phyloP scores from a whole-genome alignment of 2,888 invertebrate species.

The Hyppa rectilinea region DNA sequence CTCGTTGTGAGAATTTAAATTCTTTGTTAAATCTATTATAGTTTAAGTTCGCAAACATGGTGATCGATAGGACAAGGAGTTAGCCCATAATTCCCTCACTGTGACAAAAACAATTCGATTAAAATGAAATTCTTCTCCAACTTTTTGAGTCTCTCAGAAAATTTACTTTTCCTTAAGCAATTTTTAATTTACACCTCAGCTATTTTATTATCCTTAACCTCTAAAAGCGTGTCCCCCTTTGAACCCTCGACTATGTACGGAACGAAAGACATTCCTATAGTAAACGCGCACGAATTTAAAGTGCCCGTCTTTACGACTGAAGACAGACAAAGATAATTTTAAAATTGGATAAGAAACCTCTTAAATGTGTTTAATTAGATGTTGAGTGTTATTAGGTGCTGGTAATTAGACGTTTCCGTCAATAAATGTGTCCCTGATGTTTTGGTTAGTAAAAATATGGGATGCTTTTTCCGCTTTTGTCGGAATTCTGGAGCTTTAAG shows the following conservation, averaged over 20 bases:
- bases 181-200: conserved; percentile 48
- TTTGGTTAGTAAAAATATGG: conserved; percentile 1
- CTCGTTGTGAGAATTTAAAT: not conserved
- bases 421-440: conserved; percentile 28
- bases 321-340: conserved; percentile 35
- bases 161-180: conserved; percentile 20
- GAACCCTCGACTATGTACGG: conserved; percentile 47
- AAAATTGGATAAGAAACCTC: conserved; percentile 46
- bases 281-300: conserved; percentile 51
- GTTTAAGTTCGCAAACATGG: not conserved
- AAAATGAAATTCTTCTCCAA: not conserved
- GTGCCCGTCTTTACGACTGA: conserved; percentile 56
- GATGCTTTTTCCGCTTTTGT: conserved; percentile 7
- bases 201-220: conserved; percentile 46
- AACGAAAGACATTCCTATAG: conserved; percentile 40
- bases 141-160: not conserved
- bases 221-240: conserved; percentile 37
- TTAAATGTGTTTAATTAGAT: conserved; percentile 52
- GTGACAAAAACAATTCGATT: not conserved
- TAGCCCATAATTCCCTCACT: no score
- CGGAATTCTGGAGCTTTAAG: not conserved
- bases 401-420: conserved; percentile 44
- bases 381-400: conserved; percentile 49
- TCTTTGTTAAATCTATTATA: no score
- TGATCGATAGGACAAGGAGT: not conserved